Conservation (phyloP, 2,113 vertebrate genomes). For the Ochotona princeps region DNA sequence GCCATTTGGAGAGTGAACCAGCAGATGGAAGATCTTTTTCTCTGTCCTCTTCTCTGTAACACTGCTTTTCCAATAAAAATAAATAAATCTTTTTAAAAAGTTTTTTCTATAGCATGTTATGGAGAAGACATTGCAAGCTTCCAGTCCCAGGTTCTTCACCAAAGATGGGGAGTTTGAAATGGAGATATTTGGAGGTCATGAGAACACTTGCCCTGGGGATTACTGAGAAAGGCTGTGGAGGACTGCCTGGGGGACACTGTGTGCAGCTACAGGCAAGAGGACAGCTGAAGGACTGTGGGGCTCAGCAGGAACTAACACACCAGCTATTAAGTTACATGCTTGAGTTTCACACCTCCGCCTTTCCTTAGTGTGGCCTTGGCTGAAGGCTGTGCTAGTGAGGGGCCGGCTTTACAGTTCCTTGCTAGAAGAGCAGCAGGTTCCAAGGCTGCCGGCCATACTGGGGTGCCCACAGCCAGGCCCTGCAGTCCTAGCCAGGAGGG, state of each 20-base stretch:
- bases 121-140: background rate
- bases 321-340: background rate
- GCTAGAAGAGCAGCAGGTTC: slow-evolving; percentile 68
- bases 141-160: background rate
- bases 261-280: background rate
- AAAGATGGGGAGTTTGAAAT: background rate
- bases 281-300: background rate
- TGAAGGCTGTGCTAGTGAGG: background rate
- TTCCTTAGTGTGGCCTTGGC: background rate
- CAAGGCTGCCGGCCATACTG: background rate
- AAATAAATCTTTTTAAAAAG: too few relatives aligned
- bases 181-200: background rate
- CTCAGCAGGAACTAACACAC: background rate
- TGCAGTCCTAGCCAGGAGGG: fast-evolving
- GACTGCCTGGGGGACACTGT: too few relatives aligned
- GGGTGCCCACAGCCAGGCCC: slow-evolving; percentile 3
- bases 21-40: background rate
- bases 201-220: fast-evolving
- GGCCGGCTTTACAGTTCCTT: slow-evolving; percentile 85
- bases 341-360: background rate
- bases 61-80: too few relatives aligned
- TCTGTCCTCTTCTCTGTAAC: background rate
- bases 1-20: too few relatives aligned
- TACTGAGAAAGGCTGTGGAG: background rate
- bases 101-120: background rate